Percentiles rank a stretch among this genome's conserved stretches.
phyloP scores from a whole-genome alignment of 2,888 invertebrate genomes.

The Himalopsyche japonica region DNA sequence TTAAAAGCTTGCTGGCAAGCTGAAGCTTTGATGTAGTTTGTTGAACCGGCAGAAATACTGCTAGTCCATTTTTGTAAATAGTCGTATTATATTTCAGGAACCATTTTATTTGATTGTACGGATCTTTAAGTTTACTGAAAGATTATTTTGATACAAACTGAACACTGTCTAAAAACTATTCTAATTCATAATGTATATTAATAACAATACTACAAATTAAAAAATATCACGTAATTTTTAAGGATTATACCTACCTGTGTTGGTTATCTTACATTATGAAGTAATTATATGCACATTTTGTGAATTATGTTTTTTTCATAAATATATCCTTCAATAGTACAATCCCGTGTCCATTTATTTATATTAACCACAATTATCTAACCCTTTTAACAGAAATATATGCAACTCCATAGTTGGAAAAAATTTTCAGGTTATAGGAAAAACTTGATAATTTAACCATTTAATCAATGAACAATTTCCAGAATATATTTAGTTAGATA shows the following conservation, averaged over 20 bases:
- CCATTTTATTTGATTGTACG: not conserved
- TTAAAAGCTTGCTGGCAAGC: not conserved
- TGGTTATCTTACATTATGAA: conserved; percentile 7
- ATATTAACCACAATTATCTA: no score
- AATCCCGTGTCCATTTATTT: not conserved
- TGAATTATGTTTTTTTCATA: conserved; percentile 5
- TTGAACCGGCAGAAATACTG: not conserved
- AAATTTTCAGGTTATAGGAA: no score
- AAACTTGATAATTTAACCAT: no score
- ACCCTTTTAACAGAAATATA: no score
- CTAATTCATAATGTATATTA: not conserved
- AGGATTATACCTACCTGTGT: not conserved
- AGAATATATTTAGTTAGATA: no score
- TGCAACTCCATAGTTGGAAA: no score
- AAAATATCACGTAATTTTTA: not conserved
- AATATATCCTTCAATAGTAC: conserved; percentile 8
- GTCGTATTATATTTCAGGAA: not conserved
- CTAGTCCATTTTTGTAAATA: not conserved
- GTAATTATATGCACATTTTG: conserved; percentile 21
- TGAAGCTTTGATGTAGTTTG: not conserved
- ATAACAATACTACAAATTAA: not conserved
- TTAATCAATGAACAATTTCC: no score
- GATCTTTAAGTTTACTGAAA: not conserved
- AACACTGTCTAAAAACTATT: not conserved
- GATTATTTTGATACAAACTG: not conserved